A percentile compares a stretch with the other conserved stretches of the same genome.
These are phyloP conservation scores for Incurvaria masculella DNA, from an alignment of 2,888 invertebrate genomes.

Conservation along the genomic window DNA sequence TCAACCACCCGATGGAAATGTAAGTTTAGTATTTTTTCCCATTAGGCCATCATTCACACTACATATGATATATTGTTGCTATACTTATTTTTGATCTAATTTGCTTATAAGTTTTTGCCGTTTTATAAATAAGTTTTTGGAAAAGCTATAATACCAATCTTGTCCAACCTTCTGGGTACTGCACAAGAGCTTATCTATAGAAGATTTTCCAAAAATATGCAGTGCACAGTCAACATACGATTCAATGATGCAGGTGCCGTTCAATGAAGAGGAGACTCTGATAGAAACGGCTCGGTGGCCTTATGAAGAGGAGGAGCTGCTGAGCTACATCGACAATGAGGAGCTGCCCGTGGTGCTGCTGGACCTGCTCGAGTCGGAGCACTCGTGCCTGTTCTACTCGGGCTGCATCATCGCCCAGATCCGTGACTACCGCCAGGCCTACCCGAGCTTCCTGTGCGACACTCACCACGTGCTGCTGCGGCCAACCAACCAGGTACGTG, in stretches of 20 bases:
- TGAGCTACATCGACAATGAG: slow-evolving; percentile 87
- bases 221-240: not conserved
- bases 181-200: not conserved
- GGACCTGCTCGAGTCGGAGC: slow-evolving; percentile 78
- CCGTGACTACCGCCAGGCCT: slow-evolving; percentile 82
- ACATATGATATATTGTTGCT: slow-evolving; percentile 27
- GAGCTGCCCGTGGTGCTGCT: slow-evolving; percentile 85
- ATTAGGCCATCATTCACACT: slow-evolving; percentile 14
- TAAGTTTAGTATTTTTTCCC: slow-evolving; percentile 30
- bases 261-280: slow-evolving; percentile 59
- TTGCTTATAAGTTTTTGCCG: slow-evolving; percentile 14
- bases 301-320: slow-evolving; percentile 84
- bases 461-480: slow-evolving; percentile 83
- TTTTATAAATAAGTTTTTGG: slow-evolving; percentile 5
- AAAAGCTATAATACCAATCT: not conserved
- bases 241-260: slow-evolving; percentile 26
- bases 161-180: not conserved
- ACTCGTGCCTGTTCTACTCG: slow-evolving; percentile 84
- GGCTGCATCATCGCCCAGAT: slow-evolving; percentile 92
- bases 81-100: slow-evolving; percentile 20
- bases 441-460: slow-evolving; percentile 74
- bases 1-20: slow-evolving; percentile 43
- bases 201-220: not conserved
- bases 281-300: slow-evolving; percentile 80
- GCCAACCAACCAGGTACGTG: slow-evolving; percentile 78